These are phyloP conservation scores for Oenanthe oenanthe DNA, from an alignment of 2,113 vertebrate genomes.

Conservation along the genomic window DNA sequence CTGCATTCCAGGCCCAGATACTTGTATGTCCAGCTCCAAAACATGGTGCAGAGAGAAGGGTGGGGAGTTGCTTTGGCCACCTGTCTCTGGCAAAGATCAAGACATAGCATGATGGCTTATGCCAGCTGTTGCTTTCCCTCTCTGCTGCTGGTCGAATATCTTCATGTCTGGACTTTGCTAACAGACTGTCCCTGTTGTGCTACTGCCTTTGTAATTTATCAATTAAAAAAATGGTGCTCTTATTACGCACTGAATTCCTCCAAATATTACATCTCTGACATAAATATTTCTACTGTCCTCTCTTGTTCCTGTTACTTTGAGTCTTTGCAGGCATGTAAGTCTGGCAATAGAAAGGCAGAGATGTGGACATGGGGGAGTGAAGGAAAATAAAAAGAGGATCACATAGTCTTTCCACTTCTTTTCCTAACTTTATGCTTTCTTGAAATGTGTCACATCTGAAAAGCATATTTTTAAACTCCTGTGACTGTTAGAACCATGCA, in stretches of 20 bases:
- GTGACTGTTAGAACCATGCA: conserved; percentile 4
- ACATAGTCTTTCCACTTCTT: conserved; percentile 13
- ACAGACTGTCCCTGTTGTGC: not conserved
- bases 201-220: conserved; percentile 43
- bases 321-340: not conserved
- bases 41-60: not conserved
- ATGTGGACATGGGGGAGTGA: not conserved
- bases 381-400: not conserved
- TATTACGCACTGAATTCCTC: conserved; percentile 23
- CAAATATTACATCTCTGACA: conserved; percentile 34
- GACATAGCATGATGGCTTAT: conserved; percentile 33
- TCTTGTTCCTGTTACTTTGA: not conserved
- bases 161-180: conserved; percentile 4
- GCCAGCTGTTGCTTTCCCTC: conserved; percentile 73
- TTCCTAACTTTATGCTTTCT: conserved; percentile 47
- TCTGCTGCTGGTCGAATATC: conserved; percentile 2
- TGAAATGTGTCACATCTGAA: not conserved
- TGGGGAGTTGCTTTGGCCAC: conserved; percentile 53
- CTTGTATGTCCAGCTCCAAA: not conserved
- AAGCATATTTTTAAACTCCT: conserved; percentile 45
- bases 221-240: not conserved
- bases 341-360: not conserved
- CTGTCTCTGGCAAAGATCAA: conserved; percentile 69
- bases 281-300: conserved; percentile 32
- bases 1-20: conserved; percentile 28